phyloP scores from a whole-genome alignment of 2,888 invertebrate species.

The Belgica antarctica region DNA sequence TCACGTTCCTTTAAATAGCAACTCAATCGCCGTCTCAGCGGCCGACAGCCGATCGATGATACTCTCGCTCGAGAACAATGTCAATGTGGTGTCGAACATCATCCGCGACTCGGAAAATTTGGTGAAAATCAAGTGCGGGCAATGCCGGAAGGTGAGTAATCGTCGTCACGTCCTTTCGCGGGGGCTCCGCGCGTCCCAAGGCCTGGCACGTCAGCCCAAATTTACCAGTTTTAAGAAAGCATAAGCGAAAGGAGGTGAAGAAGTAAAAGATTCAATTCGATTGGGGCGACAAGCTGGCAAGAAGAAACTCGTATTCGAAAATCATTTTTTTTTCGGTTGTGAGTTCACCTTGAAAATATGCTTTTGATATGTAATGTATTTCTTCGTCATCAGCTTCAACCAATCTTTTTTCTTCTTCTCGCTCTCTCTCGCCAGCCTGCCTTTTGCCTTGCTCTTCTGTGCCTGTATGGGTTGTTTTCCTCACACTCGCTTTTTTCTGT shows the following conservation, averaged over 20 bases:
- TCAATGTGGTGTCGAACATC: slow-evolving; percentile 37
- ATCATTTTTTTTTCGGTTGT: slow-evolving; percentile 44
- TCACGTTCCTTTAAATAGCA: slow-evolving; percentile 43
- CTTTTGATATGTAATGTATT: slow-evolving; percentile 44
- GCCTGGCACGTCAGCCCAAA: too few species aligned
- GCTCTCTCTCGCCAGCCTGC: slow-evolving; percentile 29
- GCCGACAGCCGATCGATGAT: slow-evolving; percentile 43
- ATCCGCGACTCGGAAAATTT: slow-evolving; percentile 40
- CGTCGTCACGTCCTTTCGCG: background rate
- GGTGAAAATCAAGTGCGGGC: slow-evolving; percentile 45
- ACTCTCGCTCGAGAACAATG: slow-evolving; percentile 41
- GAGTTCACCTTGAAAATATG: slow-evolving; percentile 44
- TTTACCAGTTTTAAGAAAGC: slow-evolving; percentile 3
- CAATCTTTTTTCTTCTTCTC: slow-evolving; percentile 42
- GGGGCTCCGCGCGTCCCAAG: background rate
- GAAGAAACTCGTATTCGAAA: slow-evolving; percentile 38
- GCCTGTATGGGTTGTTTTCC: slow-evolving; percentile 39
- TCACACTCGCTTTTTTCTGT: slow-evolving; percentile 38
- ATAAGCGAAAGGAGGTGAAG: background rate
- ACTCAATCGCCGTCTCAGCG: slow-evolving; percentile 20
- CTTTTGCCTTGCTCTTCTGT: slow-evolving; percentile 24
- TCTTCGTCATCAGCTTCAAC: slow-evolving; percentile 38
- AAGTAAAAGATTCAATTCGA: slow-evolving; percentile 37
- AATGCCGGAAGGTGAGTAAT: slow-evolving; percentile 44
- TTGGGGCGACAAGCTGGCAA: slow-evolving; percentile 33